Conservation (phyloP, 2,113 vertebrate species). For the Indicator indicator region DNA sequence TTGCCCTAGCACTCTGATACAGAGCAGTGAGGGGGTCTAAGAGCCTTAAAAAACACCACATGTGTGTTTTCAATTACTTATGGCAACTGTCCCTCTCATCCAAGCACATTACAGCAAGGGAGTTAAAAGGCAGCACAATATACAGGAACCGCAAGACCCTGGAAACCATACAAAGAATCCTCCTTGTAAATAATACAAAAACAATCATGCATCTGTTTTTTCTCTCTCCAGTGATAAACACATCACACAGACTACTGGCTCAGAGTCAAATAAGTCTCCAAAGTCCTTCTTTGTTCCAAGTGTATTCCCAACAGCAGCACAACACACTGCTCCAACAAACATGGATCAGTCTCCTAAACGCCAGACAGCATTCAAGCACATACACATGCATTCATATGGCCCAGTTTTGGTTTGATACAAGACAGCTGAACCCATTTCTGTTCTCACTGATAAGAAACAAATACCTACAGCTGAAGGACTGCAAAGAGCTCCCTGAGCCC, state of each 20-base stretch:
- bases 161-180: conserved; percentile 9
- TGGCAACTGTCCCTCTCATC: not conserved
- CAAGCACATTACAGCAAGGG: rapidly evolving
- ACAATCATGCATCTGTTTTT: conserved; percentile 28
- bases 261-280: not conserved
- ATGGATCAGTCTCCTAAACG: not conserved
- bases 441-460: not conserved
- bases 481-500: not conserved
- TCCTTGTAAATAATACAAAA: not conserved
- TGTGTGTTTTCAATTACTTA: not conserved
- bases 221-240: not conserved
- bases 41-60: not conserved
- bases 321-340: not conserved
- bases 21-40: rapidly evolving
- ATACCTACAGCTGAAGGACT: not conserved
- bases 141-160: not conserved
- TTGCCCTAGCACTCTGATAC: not conserved
- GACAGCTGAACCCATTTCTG: not conserved
- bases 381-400: too few relatives aligned
- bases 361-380: not conserved
- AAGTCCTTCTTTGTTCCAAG: conserved; percentile 2
- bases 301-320: not conserved
- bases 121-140: not conserved
- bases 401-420: not conserved
- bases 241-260: not conserved